Conservation (phyloP, 2,888 invertebrate species). For the Tyria jacobaeae region DNA sequence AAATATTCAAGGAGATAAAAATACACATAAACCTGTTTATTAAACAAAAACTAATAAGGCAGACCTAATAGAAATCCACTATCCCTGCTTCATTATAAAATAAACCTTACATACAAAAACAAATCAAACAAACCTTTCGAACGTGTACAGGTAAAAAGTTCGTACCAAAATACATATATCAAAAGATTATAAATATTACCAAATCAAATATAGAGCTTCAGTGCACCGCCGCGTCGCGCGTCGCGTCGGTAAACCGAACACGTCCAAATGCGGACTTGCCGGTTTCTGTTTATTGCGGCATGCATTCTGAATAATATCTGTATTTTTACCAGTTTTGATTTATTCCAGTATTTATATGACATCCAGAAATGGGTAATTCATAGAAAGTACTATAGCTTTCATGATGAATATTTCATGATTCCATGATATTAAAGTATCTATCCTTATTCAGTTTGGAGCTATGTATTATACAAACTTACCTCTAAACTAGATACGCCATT, state of each 20-base stretch:
- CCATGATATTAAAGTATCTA: too few species aligned
- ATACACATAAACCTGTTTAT: too few species aligned
- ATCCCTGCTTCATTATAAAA: too few species aligned
- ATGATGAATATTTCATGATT: too few species aligned
- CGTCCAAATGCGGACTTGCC: slow-evolving; percentile 32
- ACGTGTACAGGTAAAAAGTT: neutral
- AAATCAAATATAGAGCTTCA: slow-evolving; percentile 26
- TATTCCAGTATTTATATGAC: slow-evolving; percentile 10
- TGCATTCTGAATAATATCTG: slow-evolving; percentile 38
- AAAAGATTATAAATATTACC: slow-evolving; percentile 23
- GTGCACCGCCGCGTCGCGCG: slow-evolving; percentile 11
- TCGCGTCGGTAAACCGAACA: slow-evolving; percentile 28
- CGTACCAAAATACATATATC: neutral
- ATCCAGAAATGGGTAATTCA: neutral
- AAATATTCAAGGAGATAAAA: too few species aligned
- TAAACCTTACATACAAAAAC: too few species aligned
- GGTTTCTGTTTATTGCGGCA: slow-evolving; percentile 30
- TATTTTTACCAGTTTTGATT: slow-evolving; percentile 24
- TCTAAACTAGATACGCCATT: too few species aligned
- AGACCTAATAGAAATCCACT: too few species aligned
- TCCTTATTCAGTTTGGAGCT: too few species aligned
- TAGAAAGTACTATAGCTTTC: neutral
- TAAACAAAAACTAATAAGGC: too few species aligned
- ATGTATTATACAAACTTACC: too few species aligned
- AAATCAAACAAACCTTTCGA: neutral